A percentile compares a stretch with the other conserved stretches of the same genome.
Evolutionary conservation across 2,797 vertebrate species (phyloP).

Genomic region (Sebastiscus tertius): DNA sequence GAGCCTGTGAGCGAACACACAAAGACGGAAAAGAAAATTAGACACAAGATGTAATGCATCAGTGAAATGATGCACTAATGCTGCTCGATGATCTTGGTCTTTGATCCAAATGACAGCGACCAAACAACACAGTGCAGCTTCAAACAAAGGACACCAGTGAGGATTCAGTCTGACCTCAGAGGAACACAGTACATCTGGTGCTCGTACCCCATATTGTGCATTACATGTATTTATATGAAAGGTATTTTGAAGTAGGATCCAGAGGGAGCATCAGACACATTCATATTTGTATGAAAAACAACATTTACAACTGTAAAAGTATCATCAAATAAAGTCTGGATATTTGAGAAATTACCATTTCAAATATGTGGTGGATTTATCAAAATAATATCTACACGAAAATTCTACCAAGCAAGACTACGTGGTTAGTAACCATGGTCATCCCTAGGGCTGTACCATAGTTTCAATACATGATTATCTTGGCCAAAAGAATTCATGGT

Average conservation of each 20-base stretch:
- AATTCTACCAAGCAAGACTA: too few relatives aligned
- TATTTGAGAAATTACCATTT: neutral
- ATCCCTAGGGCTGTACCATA: too few relatives aligned
- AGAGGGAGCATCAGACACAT: neutral
- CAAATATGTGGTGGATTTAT: neutral
- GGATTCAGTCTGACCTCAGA: neutral
- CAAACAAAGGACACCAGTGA: constrained; percentile 24
- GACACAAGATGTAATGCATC: neutral
- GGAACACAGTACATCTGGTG: neutral
- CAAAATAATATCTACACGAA: neutral
- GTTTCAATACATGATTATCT: too few relatives aligned
- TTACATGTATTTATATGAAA: constrained; percentile 3
- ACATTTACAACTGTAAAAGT: neutral
- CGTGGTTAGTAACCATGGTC: too few relatives aligned
- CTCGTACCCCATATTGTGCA: neutral
- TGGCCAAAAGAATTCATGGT: too few relatives aligned
- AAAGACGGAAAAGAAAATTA: neutral
- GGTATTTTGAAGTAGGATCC: neutral
- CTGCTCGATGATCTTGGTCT: constrained; percentile 4
- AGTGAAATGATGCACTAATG: neutral
- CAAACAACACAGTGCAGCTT: neutral
- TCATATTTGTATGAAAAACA: neutral
- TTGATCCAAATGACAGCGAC: constrained; percentile 42
- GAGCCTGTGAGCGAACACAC: neutral
- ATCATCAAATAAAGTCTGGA: too few relatives aligned